Conservation (phyloP, 2,113 vertebrate genomes). For the Elgaria multicarinata region DNA sequence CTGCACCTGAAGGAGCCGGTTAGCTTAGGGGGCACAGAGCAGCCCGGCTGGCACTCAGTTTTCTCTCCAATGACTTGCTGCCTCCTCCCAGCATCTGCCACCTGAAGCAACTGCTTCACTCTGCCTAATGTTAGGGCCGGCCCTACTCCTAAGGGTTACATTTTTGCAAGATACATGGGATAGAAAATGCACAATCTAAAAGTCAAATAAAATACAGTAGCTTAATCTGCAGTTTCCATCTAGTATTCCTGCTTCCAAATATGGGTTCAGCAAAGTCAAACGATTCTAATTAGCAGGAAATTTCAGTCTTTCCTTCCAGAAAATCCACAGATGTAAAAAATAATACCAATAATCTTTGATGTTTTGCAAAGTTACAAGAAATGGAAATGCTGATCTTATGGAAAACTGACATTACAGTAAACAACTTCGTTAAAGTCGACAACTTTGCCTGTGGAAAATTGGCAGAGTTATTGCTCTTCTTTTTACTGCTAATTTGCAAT, state of each 20-base stretch:
- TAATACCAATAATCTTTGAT: neutral
- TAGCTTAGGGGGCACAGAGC: too few species aligned
- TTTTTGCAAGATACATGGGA: neutral
- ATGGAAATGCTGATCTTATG: neutral
- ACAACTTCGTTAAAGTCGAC: neutral
- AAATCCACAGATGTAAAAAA: conserved; percentile 6
- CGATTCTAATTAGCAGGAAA: conserved; percentile 3
- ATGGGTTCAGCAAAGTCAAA: neutral
- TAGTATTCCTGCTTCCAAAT: neutral
- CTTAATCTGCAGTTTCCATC: neutral
- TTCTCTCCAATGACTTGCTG: too few species aligned
- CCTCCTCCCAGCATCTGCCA: too few species aligned
- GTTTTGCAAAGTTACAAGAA: conserved; percentile 28
- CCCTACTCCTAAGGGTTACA: neutral
- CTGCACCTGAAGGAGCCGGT: too few species aligned
- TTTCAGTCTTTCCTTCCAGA: neutral
- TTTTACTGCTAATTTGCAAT: conserved; percentile 61
- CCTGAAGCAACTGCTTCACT: too few species aligned
- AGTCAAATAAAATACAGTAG: neutral
- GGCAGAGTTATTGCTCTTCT: conserved; percentile 43
- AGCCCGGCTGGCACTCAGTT: too few species aligned
- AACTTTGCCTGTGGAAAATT: neutral
- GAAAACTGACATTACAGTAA: neutral
- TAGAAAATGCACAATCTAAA: neutral
- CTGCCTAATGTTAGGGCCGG: too few species aligned